phyloP scores from a whole-genome alignment of 2,797 vertebrate genomes.

The Lagocephalus sceleratus region DNA sequence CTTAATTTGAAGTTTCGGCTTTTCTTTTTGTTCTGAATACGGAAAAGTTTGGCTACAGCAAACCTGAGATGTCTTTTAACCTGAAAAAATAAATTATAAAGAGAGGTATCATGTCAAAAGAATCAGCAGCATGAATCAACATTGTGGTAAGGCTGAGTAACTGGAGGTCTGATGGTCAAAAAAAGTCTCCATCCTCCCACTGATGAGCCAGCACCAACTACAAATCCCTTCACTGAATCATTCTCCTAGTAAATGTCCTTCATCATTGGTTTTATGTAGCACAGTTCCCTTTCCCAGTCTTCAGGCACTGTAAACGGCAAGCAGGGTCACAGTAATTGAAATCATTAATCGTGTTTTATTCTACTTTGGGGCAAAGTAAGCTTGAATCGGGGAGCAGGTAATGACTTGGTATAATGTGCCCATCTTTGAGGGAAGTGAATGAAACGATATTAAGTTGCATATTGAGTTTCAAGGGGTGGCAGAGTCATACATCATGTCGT shows the following conservation, averaged over 20 bases:
- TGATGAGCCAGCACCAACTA: slow-evolving; percentile 70
- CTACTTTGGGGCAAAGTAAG: slow-evolving; percentile 71
- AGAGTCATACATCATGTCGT: slow-evolving; percentile 39
- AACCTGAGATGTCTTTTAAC: not conserved
- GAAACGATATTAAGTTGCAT: slow-evolving; percentile 60
- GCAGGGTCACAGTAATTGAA: slow-evolving; percentile 74
- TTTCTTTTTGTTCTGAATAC: no score
- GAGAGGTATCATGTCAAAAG: slow-evolving; percentile 23
- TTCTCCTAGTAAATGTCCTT: slow-evolving; percentile 71
- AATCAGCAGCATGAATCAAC: slow-evolving; percentile 45
- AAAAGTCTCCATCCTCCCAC: slow-evolving; percentile 51
- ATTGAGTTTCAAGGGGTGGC: slow-evolving; percentile 45
- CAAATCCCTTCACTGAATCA: slow-evolving; percentile 68
- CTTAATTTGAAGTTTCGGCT: no score
- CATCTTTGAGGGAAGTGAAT: slow-evolving; percentile 51
- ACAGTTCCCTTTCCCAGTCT: slow-evolving; percentile 60
- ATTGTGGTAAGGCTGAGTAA: slow-evolving; percentile 46
- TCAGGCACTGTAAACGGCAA: slow-evolving; percentile 66
- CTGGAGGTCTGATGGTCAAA: slow-evolving; percentile 47
- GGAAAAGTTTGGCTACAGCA: no score
- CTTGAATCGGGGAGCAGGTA: slow-evolving; percentile 63
- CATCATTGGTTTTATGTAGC: slow-evolving; percentile 67
- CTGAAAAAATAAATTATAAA: no score
- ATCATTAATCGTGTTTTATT: slow-evolving; percentile 80
- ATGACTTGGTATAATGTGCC: slow-evolving; percentile 61